phyloP scores from a whole-genome alignment of 2,113 vertebrate species.

The Dromiciops gliroides region DNA sequence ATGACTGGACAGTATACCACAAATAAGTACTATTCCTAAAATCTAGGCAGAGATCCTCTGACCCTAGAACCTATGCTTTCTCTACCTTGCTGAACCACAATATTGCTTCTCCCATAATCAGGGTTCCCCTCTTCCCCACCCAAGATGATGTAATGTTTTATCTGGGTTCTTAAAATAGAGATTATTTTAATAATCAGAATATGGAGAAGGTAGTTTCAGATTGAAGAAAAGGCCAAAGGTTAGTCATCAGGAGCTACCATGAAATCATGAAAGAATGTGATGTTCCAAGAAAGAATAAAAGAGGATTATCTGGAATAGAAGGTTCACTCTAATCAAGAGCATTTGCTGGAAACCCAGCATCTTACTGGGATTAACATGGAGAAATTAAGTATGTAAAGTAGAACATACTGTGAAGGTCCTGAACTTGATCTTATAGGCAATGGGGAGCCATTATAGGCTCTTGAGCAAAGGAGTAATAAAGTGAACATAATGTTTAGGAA shows the following conservation, averaged over 20 bases:
- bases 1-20: neutral
- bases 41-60: neutral
- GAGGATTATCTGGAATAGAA: neutral
- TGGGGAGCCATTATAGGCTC: neutral
- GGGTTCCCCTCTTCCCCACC: neutral
- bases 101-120: neutral
- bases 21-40: neutral
- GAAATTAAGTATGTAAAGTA: neutral
- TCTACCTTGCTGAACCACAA: neutral
- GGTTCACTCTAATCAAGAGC: neutral
- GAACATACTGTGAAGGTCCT: no score
- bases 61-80: neutral
- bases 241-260: neutral
- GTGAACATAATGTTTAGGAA: neutral
- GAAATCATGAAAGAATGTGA: neutral
- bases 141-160: neutral
- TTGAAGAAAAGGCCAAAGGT: neutral
- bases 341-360: neutral
- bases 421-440: neutral
- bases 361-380: neutral
- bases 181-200: neutral
- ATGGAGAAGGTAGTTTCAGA: neutral
- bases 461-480: neutral
- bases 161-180: neutral
- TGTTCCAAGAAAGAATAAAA: neutral